Percentiles rank a stretch among this genome's conserved stretches.
phyloP scores from a whole-genome alignment of 2,888 invertebrate genomes.

The Sympetrum striolatum region DNA sequence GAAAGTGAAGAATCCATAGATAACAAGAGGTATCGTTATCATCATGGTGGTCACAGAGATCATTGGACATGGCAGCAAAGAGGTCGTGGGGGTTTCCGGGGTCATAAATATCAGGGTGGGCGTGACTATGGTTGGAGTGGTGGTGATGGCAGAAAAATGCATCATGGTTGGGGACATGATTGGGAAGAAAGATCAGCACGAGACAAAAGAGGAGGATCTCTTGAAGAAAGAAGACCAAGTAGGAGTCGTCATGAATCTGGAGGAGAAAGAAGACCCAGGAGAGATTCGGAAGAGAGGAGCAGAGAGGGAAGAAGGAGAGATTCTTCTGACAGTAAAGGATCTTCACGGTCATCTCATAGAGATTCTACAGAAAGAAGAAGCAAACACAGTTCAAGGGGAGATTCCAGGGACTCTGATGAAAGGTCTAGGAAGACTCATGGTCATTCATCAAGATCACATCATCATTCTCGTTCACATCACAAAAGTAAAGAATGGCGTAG shows the following conservation, averaged over 20 bases:
- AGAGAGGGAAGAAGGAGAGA: constrained; percentile 31
- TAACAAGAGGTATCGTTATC: constrained; percentile 23
- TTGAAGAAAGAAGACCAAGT: constrained; percentile 3
- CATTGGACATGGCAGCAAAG: constrained; percentile 20
- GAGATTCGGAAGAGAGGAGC: constrained; percentile 19
- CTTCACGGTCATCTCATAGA: constrained; percentile 20
- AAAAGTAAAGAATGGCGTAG: constrained; percentile 6
- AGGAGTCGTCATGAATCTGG: constrained; percentile 32
- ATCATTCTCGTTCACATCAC: constrained; percentile 13
- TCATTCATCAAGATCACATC: constrained; percentile 6
- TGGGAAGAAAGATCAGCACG: constrained; percentile 23
- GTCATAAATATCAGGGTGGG: background rate
- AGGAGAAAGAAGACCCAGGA: constrained; percentile 3
- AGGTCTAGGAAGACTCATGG: constrained; percentile 17
- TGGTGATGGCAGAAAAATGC: constrained; percentile 23
- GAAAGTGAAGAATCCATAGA: constrained; percentile 6
- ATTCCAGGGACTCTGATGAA: constrained; percentile 27
- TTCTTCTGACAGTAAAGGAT: constrained; percentile 30
- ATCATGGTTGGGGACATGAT: constrained; percentile 21
- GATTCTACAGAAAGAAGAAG: constrained; percentile 20
- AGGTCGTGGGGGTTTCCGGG: constrained; percentile 26
- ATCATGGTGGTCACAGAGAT: constrained; percentile 26
- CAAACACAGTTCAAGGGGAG: constrained; percentile 5
- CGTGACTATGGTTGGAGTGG: constrained; percentile 32
- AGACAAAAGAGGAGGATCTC: constrained; percentile 18